phyloP scores from a whole-genome alignment of 2,797 vertebrate species.

The Amphiprion clarkii region DNA sequence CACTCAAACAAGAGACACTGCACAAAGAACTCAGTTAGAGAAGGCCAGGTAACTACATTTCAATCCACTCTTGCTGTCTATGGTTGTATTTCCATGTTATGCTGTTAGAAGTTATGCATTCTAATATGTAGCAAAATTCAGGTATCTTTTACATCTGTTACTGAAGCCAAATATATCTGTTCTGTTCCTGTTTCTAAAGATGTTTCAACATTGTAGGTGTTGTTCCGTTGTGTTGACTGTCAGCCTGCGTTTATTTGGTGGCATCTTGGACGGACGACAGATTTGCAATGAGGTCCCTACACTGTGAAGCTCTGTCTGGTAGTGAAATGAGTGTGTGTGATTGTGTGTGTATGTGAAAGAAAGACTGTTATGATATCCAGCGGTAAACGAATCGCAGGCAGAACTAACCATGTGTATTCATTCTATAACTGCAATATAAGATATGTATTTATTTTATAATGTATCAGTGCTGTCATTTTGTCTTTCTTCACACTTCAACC shows the following conservation, averaged over 20 bases:
- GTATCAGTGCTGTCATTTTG: slow-evolving; percentile 43
- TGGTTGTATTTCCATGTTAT: slow-evolving; percentile 56
- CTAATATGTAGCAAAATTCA: slow-evolving; percentile 79
- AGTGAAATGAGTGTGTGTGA: slow-evolving; percentile 27
- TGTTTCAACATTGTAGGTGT: slow-evolving; percentile 52
- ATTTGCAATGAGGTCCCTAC: slow-evolving; percentile 68
- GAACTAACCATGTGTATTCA: slow-evolving; percentile 50
- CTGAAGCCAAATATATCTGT: slow-evolving; percentile 82
- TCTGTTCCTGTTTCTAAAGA: slow-evolving; percentile 67
- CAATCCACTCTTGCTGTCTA: slow-evolving; percentile 23
- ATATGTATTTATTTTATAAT: slow-evolving; percentile 73
- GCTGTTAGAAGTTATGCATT: slow-evolving; percentile 69
- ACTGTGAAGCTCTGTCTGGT: slow-evolving; percentile 75
- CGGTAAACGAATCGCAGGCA: slow-evolving; percentile 44
- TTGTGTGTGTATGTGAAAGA: slow-evolving; percentile 19
- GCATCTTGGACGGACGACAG: slow-evolving; percentile 37
- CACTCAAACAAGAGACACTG: slow-evolving; percentile 22
- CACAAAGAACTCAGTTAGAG: slow-evolving; percentile 23
- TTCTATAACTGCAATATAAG: slow-evolving; percentile 69
- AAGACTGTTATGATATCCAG: slow-evolving; percentile 62
- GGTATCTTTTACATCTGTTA: slow-evolving; percentile 80
- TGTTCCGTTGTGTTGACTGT: slow-evolving; percentile 54
- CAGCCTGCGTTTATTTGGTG: slow-evolving; percentile 50
- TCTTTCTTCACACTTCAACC: slow-evolving; percentile 18
- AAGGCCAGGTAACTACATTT: slow-evolving; percentile 25